Percentiles rank a stretch among this genome's conserved stretches.
Evolutionary conservation across 2,888 invertebrate genomes (phyloP).

Genomic region (Petrolisthes manimaculis): DNA sequence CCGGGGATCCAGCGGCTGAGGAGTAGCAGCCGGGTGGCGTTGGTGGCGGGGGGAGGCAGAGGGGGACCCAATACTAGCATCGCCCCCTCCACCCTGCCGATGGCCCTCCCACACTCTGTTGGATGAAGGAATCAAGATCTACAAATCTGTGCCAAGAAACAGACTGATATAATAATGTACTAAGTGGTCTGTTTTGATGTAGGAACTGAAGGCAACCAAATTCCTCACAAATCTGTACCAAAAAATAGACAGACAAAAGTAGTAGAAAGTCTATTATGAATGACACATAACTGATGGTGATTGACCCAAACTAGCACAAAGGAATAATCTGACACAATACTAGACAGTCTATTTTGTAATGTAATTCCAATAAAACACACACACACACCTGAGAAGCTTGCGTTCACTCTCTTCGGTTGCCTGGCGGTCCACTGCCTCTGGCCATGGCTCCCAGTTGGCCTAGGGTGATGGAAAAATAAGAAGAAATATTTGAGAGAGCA

Average conservation of each 20-base stretch:
- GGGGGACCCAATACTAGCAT: slow-evolving; percentile 18
- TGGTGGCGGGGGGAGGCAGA: slow-evolving; percentile 29
- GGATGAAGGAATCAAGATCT: neutral
- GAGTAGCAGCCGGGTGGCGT: neutral
- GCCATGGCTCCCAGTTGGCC: slow-evolving; percentile 60
- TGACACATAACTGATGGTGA: no score
- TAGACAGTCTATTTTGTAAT: no score
- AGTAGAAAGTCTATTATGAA: no score
- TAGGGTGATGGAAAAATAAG: neutral
- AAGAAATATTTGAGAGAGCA: neutral
- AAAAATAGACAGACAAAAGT: no score
- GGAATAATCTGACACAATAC: no score
- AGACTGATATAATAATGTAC: no score
- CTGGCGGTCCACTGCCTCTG: slow-evolving; percentile 45
- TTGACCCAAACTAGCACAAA: no score
- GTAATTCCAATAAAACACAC: no score
- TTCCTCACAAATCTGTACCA: no score
- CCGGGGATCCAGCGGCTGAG: slow-evolving; percentile 9
- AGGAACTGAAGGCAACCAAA: no score
- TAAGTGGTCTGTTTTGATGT: no score
- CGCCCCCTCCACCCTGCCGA: slow-evolving; percentile 28
- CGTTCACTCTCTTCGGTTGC: slow-evolving; percentile 19
- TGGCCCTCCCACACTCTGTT: slow-evolving; percentile 33
- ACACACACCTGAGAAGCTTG: slow-evolving; percentile 50
- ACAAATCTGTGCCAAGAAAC: neutral